These are phyloP conservation scores for Channa striata DNA, from an alignment of 2,797 vertebrate genomes.

Conservation along the genomic window DNA sequence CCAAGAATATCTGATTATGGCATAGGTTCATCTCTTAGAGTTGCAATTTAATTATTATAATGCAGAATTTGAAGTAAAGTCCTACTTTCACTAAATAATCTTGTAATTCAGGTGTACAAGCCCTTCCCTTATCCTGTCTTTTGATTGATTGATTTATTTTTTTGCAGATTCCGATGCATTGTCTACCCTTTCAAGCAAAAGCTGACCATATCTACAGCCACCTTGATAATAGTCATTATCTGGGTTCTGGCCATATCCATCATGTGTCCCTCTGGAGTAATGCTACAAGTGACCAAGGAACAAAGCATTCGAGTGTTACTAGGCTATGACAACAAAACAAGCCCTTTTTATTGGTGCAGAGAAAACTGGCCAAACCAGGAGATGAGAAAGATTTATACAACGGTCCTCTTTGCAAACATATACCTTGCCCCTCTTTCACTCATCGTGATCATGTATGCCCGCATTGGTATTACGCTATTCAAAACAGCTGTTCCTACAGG, in stretches of 20 bases:
- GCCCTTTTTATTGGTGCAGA: constrained; percentile 90
- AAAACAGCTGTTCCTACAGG: constrained; percentile 71
- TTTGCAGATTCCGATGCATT: constrained; percentile 89
- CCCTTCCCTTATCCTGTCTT: background rate
- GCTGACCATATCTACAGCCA: constrained; percentile 86
- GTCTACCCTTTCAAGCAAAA: constrained; percentile 94
- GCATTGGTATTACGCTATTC: constrained; percentile 89
- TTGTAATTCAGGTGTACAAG: background rate
- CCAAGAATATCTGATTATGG: background rate
- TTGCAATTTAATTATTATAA: too few species aligned
- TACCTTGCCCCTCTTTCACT: constrained; percentile 91
- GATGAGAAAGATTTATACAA: constrained; percentile 94
- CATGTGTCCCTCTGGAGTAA: constrained; percentile 92
- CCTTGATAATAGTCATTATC: constrained; percentile 85
- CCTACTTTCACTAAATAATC: too few species aligned
- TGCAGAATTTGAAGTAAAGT: too few species aligned
- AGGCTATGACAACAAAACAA: constrained; percentile 83
- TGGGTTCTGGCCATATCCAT: constrained; percentile 92
- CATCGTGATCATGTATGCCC: constrained; percentile 90
- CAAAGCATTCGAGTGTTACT: constrained; percentile 85
- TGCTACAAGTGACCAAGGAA: constrained; percentile 90
- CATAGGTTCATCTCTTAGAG: background rate
- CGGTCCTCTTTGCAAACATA: constrained; percentile 91
- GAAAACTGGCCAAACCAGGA: constrained; percentile 92
- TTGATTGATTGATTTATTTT: too few species aligned